Evolutionary conservation across 1,140 invertebrate species (phyloP), one percentile per base, ranked within the genome.

Genomic region (Drosophila teissieri): DNA sequence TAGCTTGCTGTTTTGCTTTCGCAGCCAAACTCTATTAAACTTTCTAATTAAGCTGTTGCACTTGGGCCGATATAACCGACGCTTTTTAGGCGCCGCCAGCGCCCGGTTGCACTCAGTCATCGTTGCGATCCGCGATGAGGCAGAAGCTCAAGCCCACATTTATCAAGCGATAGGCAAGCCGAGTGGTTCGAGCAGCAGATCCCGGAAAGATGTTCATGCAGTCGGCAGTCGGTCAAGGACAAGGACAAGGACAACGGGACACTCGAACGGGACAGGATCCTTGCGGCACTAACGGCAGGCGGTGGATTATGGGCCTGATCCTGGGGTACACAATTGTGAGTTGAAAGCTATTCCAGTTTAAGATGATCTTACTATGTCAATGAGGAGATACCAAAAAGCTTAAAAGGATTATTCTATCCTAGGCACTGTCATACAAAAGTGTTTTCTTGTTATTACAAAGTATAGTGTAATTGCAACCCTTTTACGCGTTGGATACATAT

Each of bases 101-200:
- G 49, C 65, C 48, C 65, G 60, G 58, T 67, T 76, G 65, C 74
- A 85, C 42, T 62, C 90, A 91, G 90, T 91, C 90, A 64, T 88
- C 72, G 73, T 78, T 79, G 78, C 73, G 84, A 88, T 89, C 73
- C 90, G 90, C 86, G 85, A 91, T 91, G 90, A 89, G 70, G 75
- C 74, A 81, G 83, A 91, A 85, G 86, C 78, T 53, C 40, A 60
- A 60, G 82, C 62, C 61, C 54, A 56, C 64, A 72, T 52, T 65
- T 42, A 70, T 27, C 72, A 49, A 70, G 46, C 52, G 80, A 51
- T 74, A 83, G 48, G 74, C 40, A 70, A 63, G 49, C 69, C 54
- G 68, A 73, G 58, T 63, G 79, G 73, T 77, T 82, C 54, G 58
- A 58, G 52, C 51, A 44, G 36, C 31, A 54, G 54, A 58, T 22